Evolutionary conservation across 2,888 invertebrate genomes (phyloP).

Genomic region (Acleris laterana): DNA sequence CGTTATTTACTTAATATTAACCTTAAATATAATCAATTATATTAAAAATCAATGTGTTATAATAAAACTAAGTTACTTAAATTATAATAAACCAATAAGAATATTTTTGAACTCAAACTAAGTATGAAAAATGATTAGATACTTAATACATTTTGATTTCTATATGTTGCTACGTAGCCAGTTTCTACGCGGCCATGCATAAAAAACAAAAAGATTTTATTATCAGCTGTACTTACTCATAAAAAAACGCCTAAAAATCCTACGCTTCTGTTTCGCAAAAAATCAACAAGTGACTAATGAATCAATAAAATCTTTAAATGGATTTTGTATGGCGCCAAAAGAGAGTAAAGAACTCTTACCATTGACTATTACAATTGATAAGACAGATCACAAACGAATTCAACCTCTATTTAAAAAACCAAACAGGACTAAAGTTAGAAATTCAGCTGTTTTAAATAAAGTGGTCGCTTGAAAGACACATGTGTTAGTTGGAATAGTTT

Average conservation of each 20-base stretch:
- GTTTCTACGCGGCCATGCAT: too few relatives aligned
- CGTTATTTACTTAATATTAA: too few relatives aligned
- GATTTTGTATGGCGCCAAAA: conserved; percentile 64
- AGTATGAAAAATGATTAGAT: too few relatives aligned
- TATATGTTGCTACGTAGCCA: too few relatives aligned
- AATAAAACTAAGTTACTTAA: too few relatives aligned
- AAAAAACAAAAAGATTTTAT: not conserved
- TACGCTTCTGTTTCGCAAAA: conserved; percentile 29
- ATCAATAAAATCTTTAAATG: conserved; percentile 57
- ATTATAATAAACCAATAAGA: too few relatives aligned
- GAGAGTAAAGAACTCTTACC: conserved; percentile 45
- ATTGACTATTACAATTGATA: not conserved
- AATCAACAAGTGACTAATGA: conserved; percentile 50
- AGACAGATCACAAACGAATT: conserved; percentile 21
- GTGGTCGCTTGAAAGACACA: conserved; percentile 44
- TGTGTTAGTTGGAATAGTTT: conserved; percentile 58
- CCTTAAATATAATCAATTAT: too few relatives aligned
- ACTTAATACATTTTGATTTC: too few relatives aligned
- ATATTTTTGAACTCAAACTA: too few relatives aligned
- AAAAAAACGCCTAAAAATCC: conserved; percentile 18
- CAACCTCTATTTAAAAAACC: conserved; percentile 24
- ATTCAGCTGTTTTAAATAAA: conserved; percentile 16
- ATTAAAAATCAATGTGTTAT: too few relatives aligned
- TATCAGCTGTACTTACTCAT: not conserved
- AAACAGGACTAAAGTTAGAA: not conserved